Percentiles rank a stretch among this genome's conserved stretches.
Conservation (phyloP, 2,113 vertebrate species). For the Desmodus rotundus region DNA sequence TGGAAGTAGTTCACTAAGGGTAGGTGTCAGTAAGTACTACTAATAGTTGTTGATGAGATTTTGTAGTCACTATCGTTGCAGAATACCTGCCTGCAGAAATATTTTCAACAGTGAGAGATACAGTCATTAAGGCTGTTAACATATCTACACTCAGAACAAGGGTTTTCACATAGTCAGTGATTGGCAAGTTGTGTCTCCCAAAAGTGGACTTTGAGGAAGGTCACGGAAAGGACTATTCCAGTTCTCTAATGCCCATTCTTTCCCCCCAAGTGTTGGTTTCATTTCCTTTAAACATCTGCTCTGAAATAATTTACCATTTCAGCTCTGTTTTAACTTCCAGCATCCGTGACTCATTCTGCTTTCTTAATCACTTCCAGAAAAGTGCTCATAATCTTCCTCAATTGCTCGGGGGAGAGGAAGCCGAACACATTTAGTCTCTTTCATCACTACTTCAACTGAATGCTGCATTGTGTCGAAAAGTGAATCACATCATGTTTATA, state of each 20-base stretch:
- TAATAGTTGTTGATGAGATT: not conserved
- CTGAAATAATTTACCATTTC: constrained; percentile 49
- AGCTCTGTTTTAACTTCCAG: constrained; percentile 22
- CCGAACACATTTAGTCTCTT: not conserved
- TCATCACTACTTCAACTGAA: constrained; percentile 35
- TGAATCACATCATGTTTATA: not conserved
- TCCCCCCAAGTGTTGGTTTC: constrained; percentile 21
- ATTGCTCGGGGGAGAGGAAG: constrained; percentile 25
- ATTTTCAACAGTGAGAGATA: not conserved
- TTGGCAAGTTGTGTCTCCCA: not conserved
- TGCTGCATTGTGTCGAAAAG: constrained; percentile 9
- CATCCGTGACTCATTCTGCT: constrained; percentile 57
- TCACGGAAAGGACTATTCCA: not conserved
- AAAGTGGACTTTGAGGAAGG: not conserved
- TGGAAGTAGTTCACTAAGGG: not conserved
- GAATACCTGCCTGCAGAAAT: not conserved
- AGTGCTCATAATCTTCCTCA: constrained; percentile 42
- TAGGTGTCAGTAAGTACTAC: not conserved
- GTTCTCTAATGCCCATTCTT: not conserved
- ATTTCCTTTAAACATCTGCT: constrained; percentile 57
- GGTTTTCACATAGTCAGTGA: not conserved
- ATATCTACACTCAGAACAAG: not conserved
- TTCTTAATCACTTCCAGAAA: constrained; percentile 53
- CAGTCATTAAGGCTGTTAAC: not conserved
- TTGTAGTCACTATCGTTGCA: not conserved